These are phyloP conservation scores for Notodonta ziczac DNA, from an alignment of 2,888 invertebrate genomes.

Conservation along the genomic window DNA sequence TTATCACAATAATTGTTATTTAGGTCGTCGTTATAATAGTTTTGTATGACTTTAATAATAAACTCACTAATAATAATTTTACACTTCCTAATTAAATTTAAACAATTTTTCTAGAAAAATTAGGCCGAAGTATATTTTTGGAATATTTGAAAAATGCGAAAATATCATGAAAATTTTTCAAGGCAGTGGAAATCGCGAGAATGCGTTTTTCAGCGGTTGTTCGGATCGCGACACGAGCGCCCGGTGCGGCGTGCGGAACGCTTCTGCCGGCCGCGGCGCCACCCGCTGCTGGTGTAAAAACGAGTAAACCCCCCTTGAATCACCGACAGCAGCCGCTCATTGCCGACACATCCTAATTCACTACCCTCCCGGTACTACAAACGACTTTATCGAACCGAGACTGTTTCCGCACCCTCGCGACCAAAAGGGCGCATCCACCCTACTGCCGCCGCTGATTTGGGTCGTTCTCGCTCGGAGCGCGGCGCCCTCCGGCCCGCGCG, in stretches of 20 bases:
- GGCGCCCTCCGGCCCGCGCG: constrained; percentile 56
- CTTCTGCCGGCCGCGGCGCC: constrained; percentile 66
- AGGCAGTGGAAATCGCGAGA: constrained; percentile 54
- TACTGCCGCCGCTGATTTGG: constrained; percentile 30
- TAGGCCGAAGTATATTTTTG: constrained; percentile 45
- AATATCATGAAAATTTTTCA: constrained; percentile 37
- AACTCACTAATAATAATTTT: constrained; percentile 25
- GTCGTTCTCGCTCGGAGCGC: constrained; percentile 38
- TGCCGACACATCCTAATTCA: constrained; percentile 58
- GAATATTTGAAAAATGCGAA: constrained; percentile 23
- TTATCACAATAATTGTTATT: constrained; percentile 47
- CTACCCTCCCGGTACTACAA: constrained; percentile 47
- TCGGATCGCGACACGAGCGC: constrained; percentile 64
- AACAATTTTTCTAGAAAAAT: constrained; percentile 34
- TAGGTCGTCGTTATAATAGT: constrained; percentile 32
- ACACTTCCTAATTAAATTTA: constrained; percentile 29
- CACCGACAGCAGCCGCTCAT: constrained; percentile 40
- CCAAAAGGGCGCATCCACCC: constrained; percentile 44
- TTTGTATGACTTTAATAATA: constrained; percentile 23
- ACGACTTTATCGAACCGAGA: constrained; percentile 51
- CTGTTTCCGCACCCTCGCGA: constrained; percentile 13
- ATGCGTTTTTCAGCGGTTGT: constrained; percentile 26
- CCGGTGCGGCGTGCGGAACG: constrained; percentile 76
- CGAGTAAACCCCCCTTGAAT: constrained; percentile 55
- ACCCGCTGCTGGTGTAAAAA: constrained; percentile 58